Percentiles rank a stretch among this genome's conserved stretches.
Conservation (phyloP, 2,888 invertebrate genomes). For the Schrankia costaestrigalis region DNA sequence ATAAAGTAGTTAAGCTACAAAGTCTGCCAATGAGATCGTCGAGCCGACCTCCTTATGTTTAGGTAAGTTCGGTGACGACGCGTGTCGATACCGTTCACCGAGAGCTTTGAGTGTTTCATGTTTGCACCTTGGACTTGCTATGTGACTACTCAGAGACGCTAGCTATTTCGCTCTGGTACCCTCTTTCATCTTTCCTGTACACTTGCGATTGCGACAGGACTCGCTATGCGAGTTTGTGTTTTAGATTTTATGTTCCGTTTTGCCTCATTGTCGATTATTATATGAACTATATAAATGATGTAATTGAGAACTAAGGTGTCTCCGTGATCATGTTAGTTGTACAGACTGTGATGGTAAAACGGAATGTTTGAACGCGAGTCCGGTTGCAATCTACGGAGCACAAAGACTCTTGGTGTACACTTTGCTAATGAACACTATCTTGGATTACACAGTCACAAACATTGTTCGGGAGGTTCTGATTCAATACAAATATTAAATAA, state of each 20-base stretch:
- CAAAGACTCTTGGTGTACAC: slow-evolving; percentile 80
- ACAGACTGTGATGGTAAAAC: slow-evolving; percentile 38
- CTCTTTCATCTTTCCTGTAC: slow-evolving; percentile 79
- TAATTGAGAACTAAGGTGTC: background rate
- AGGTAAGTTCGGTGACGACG: slow-evolving; percentile 72
- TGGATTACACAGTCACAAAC: slow-evolving; percentile 80
- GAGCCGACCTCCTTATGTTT: slow-evolving; percentile 45
- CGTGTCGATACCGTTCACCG: slow-evolving; percentile 67
- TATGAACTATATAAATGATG: no score
- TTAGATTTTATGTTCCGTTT: slow-evolving; percentile 45
- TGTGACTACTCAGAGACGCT: slow-evolving; percentile 78
- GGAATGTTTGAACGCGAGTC: slow-evolving; percentile 65
- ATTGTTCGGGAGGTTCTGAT: slow-evolving; percentile 48
- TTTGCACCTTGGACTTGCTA: slow-evolving; percentile 82
- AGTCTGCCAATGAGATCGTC: slow-evolving; percentile 24
- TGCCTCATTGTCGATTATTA: slow-evolving; percentile 30
- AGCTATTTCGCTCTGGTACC: slow-evolving; percentile 79
- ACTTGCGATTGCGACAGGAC: slow-evolving; percentile 78
- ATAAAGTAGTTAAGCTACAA: background rate
- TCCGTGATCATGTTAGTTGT: slow-evolving; percentile 1
- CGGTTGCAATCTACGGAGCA: slow-evolving; percentile 81
- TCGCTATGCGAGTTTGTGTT: slow-evolving; percentile 50
- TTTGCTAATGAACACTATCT: slow-evolving; percentile 76
- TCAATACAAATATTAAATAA: slow-evolving; percentile 20
- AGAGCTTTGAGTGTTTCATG: slow-evolving; percentile 82